Evolutionary conservation across 2,113 vertebrate genomes (phyloP), one percentile per base, ranked within the genome.

Genomic region (Ptilonorhynchus violaceus): DNA sequence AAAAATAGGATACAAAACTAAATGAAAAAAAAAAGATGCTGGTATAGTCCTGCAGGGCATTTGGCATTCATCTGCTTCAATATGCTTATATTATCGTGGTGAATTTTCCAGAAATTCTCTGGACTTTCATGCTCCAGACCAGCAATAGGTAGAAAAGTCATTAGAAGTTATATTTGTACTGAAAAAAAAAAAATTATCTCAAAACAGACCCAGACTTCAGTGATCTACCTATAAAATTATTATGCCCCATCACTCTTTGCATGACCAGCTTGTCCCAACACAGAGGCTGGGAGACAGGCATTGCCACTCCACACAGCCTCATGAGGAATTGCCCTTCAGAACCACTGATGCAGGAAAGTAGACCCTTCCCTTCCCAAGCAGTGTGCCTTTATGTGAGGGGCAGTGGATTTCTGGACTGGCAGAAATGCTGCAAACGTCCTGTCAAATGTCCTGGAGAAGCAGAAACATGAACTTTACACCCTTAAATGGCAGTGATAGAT

Each of bases 201-300:
- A 33, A 60, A 87, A 64, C 4, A 4, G 39, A 47, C 8, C 18
- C 25, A 69, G 41, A 21, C 37, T 64, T 27, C 15, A 69, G 4
- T 49, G 20, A 33, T 14, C 24, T 90, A 44, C 35, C 16, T 22
- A 44, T 15, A 60, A 66, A 83, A 75, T 23, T 21, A 19, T 63
- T 64, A 14, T 21, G 18, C 2, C 33, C 23, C 60, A 10, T 66
- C 0, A 1, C 17, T 66, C 37, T 55, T 76, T 59, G 33, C 20
- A 13, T 13, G 13, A 33, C 9, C 33, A 35, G 25, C 27, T 10
- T 52, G n/a, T 67, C 37, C 27, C 37, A 56, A 0, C 46, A 42
- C 0, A 0, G 17, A 55, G n/a, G 16, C 12, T 49, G 33, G 52
- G 62, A 74, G 39, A 46, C 35, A 63, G 30, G 21, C 16, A 28